Evolutionary conservation across 2,113 vertebrate genomes (phyloP), one percentile per base, ranked within the genome.

Genomic region (Pholis gunnellus): DNA sequence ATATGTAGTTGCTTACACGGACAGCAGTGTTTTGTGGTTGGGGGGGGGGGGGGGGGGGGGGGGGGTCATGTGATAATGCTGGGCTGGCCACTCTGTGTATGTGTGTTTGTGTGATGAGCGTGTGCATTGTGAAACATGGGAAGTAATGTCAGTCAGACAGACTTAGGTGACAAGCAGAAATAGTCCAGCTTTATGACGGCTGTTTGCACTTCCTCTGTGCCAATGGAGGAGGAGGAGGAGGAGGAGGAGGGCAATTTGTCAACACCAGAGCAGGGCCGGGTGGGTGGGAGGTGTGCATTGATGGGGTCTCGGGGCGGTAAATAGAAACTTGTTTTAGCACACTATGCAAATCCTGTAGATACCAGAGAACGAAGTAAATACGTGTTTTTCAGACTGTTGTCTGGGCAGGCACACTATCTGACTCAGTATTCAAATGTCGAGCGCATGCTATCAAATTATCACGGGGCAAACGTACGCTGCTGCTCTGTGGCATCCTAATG

Each of bases 41-140:
- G 81, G 73, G 82, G 72, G n/a, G 3, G 54, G 2, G 22, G 54
- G 52, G 22, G 54, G 52, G 22, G 54, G n/a, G 54, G 44, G 44
- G 44, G 44, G 84, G 86, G 85, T 92, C 90, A 92, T 93, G 92
- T 92, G 91, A 93, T 89, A 72, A 78, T 74, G 64, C 70, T n/a
- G 82, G 91, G 71, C 82, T 81, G 85, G 78, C 83, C 91, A 88
- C 92, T 91, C 88, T 82, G 20, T 84, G 85, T 89, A 63, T 74
- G 20, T 84, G 73, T 87, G 71, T 88, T 76, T 90, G 90, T 86
- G 88, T 86, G 65, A 79, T 84, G 88, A 72, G 86, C 82, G 92
- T 91, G 93, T 91, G 93, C 83, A 88, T 95, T 95, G 93, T 94
- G 94, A 95, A 95, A 95, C 94, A 93, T 95, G 94, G 94, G 95